Evolutionary conservation across 2,888 invertebrate genomes (phyloP).

Genomic region (Latrodectus elegans): DNA sequence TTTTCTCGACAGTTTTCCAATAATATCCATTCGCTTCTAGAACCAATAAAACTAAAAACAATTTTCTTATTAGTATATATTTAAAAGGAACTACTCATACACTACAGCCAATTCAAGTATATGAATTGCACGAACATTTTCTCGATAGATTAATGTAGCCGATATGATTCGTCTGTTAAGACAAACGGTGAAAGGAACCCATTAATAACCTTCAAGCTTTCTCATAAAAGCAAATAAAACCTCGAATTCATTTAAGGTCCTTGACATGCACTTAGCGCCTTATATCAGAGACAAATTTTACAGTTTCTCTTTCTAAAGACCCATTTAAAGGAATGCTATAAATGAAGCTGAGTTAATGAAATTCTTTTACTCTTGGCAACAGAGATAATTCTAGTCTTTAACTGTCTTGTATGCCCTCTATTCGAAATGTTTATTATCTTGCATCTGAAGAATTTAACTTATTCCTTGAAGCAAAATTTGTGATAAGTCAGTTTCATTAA

Average conservation of each 20-base stretch:
- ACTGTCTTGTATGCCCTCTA: slow-evolving; percentile 27
- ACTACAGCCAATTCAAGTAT: neutral
- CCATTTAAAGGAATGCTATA: slow-evolving; percentile 58
- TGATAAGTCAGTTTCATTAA: too few relatives aligned
- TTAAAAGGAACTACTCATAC: neutral
- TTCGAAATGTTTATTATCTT: slow-evolving; percentile 7
- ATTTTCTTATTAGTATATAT: neutral
- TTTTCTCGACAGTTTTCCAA: neutral
- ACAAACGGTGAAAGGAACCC: too few relatives aligned
- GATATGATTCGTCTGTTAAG: neutral
- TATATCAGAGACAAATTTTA: slow-evolving; percentile 53
- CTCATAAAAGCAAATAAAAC: slow-evolving; percentile 58
- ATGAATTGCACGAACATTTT: neutral
- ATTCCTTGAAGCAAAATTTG: neutral
- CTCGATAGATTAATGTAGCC: neutral
- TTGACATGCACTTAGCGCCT: slow-evolving; percentile 53
- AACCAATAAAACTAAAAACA: neutral
- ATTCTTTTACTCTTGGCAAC: slow-evolving; percentile 61
- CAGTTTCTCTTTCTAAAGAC: slow-evolving; percentile 56
- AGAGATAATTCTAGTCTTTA: slow-evolving; percentile 40
- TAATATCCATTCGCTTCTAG: neutral
- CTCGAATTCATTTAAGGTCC: slow-evolving; percentile 48
- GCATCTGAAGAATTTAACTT: slow-evolving; percentile 34
- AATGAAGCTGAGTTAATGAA: slow-evolving; percentile 63
- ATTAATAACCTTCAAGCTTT: slow-evolving; percentile 56